A percentile compares a stretch with the other conserved stretches of the same genome.
phyloP scores from a whole-genome alignment of 2,888 invertebrate genomes.

The Syrista parreyssii region DNA sequence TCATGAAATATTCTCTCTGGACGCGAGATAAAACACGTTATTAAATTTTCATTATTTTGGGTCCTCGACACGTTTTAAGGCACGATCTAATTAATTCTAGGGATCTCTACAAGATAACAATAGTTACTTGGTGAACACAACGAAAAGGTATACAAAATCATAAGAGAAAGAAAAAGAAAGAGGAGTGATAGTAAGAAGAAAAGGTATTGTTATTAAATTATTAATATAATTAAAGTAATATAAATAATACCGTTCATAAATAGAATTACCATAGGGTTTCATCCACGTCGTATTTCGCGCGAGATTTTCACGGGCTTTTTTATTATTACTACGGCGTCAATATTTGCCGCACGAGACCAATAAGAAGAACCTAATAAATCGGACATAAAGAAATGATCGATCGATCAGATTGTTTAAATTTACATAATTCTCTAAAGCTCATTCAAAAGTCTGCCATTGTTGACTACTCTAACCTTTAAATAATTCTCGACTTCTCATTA shows the following conservation, averaged over 20 bases:
- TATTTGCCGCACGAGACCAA: not conserved
- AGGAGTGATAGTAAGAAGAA: conserved; percentile 37
- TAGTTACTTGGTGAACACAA: conserved; percentile 33
- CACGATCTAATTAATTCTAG: conserved; percentile 43
- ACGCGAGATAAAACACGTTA: conserved; percentile 23
- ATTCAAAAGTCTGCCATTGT: not conserved
- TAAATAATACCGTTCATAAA: conserved; percentile 54
- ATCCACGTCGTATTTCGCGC: not conserved
- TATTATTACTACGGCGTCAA: not conserved
- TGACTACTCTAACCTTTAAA: not conserved
- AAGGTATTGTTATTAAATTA: conserved; percentile 41
- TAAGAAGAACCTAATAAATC: not conserved
- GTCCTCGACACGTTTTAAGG: conserved; percentile 38
- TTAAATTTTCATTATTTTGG: conserved; percentile 6
- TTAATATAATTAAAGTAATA: conserved; percentile 47
- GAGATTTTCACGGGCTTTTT: not conserved
- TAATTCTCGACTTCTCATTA: not conserved
- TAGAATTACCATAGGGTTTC: conserved; percentile 42
- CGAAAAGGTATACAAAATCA: conserved; percentile 9
- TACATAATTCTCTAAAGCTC: not conserved
- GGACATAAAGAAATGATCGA: not conserved
- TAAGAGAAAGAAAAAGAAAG: conserved; percentile 42
- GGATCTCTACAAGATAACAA: conserved; percentile 44
- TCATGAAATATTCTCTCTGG: conserved; percentile 26
- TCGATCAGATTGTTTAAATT: not conserved